phyloP scores from a whole-genome alignment of 2,113 vertebrate genomes.

The Megaceryle torquata region DNA sequence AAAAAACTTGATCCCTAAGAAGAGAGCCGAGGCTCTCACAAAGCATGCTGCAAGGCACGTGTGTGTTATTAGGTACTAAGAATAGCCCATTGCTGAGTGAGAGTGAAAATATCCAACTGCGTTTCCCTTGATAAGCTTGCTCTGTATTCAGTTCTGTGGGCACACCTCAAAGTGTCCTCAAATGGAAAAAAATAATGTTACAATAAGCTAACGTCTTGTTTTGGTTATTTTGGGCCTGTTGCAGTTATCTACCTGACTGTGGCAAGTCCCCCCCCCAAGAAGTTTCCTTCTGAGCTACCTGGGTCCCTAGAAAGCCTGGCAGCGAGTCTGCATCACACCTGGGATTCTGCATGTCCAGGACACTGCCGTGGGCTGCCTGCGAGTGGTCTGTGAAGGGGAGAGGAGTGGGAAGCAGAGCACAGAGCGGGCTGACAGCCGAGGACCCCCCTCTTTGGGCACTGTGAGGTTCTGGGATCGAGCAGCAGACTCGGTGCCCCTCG shows the following conservation, averaged over 20 bases:
- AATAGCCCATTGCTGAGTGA: slow-evolving; percentile 35
- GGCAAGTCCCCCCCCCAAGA: not conserved
- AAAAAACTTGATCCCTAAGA: not conserved
- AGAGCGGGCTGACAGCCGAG: not conserved
- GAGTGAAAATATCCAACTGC: slow-evolving; percentile 8
- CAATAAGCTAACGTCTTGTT: not conserved
- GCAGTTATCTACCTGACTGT: not conserved
- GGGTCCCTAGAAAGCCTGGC: not conserved
- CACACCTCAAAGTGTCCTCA: not conserved
- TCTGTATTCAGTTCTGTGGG: not conserved
- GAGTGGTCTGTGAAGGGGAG: not conserved
- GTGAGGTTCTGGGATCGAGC: not conserved
- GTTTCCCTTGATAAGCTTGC: slow-evolving; percentile 27
- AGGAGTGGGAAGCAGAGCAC: not conserved
- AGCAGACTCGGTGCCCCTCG: not conserved
- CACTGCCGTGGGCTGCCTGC: not conserved
- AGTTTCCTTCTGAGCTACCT: not conserved
- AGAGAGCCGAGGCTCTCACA: not conserved
- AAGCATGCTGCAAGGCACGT: not conserved
- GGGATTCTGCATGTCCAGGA: not conserved
- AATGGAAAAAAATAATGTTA: slow-evolving; percentile 4
- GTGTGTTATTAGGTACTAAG: not conserved
- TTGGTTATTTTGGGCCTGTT: not conserved
- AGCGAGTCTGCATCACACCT: not conserved
- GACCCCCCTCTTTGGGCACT: not conserved